Percentiles rank a stretch among this genome's conserved stretches.
phyloP scores from a whole-genome alignment of 2,888 invertebrate genomes.

The Mimachlamys varia region DNA sequence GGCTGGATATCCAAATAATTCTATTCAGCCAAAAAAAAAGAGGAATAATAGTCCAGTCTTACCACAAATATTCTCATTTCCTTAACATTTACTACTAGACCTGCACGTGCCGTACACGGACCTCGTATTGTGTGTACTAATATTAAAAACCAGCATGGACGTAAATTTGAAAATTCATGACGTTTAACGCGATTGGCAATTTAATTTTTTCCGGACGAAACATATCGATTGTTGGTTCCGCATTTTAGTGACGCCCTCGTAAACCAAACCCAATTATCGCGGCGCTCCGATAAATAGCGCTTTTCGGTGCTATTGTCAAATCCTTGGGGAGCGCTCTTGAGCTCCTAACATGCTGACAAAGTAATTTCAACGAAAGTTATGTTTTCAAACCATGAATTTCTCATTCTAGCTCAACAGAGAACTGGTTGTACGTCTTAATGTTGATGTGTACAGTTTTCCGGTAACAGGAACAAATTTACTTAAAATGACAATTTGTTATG shows the following conservation, averaged over 20 bases:
- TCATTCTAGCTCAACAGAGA: not conserved
- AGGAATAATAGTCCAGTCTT: no score
- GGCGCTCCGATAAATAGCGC: not conserved
- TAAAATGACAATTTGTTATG: not conserved
- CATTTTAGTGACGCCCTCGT: constrained; percentile 29
- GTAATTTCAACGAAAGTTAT: constrained; percentile 1
- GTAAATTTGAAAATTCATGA: not conserved
- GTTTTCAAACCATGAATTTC: constrained; percentile 17
- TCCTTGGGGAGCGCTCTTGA: not conserved
- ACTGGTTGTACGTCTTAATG: not conserved
- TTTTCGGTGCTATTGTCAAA: constrained; percentile 14
- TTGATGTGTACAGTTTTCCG: not conserved
- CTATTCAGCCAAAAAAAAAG: no score
- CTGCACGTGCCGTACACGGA: not conserved
- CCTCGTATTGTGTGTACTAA: not conserved
- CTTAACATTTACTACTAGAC: no score
- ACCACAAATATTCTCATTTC: no score
- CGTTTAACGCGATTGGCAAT: not conserved
- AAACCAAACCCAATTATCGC: constrained; percentile 25
- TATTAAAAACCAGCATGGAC: no score
- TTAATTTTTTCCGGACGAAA: constrained; percentile 25
- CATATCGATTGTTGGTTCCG: not conserved
- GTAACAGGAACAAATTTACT: not conserved
- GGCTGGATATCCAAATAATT: no score
- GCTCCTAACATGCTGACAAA: not conserved